Percentiles rank a stretch among this genome's conserved stretches.
These are phyloP conservation scores for Bradypodion ventrale DNA, from an alignment of 2,797 vertebrate species.

Conservation along the genomic window DNA sequence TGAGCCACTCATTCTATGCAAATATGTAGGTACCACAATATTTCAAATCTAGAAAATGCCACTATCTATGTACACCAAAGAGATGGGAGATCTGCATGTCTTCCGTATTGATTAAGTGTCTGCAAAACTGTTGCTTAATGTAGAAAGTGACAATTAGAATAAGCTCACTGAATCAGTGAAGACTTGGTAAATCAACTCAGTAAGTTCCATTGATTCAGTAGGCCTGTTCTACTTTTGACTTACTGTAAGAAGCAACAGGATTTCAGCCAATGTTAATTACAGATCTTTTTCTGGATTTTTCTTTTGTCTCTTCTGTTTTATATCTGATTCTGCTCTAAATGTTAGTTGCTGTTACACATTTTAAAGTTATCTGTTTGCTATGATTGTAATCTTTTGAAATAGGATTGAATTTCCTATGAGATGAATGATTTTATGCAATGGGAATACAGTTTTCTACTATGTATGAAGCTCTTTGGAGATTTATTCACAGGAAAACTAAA, in stretches of 20 bases:
- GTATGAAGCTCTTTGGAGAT: not conserved
- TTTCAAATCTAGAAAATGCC: not conserved
- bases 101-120: not conserved
- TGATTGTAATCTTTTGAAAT: not conserved
- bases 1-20: not conserved
- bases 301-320: not conserved
- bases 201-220: too few species aligned
- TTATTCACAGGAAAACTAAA: not conserved
- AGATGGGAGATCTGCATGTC: not conserved
- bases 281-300: not conserved
- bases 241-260: too few species aligned
- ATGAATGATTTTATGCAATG: not conserved
- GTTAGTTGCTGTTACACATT: not conserved
- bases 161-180: not conserved
- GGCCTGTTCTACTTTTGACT: too few species aligned
- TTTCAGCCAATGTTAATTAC: not conserved
- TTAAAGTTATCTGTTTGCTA: not conserved
- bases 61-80: not conserved
- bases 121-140: too few species aligned
- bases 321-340: constrained; percentile 3
- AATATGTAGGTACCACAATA: not conserved
- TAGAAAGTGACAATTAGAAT: not conserved
- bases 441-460: not conserved
- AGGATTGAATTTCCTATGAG: not conserved
- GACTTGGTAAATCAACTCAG: too few species aligned